Evolutionary conservation across 2,797 vertebrate species (phyloP).

Genomic region (Brachymystax lenok): DNA sequence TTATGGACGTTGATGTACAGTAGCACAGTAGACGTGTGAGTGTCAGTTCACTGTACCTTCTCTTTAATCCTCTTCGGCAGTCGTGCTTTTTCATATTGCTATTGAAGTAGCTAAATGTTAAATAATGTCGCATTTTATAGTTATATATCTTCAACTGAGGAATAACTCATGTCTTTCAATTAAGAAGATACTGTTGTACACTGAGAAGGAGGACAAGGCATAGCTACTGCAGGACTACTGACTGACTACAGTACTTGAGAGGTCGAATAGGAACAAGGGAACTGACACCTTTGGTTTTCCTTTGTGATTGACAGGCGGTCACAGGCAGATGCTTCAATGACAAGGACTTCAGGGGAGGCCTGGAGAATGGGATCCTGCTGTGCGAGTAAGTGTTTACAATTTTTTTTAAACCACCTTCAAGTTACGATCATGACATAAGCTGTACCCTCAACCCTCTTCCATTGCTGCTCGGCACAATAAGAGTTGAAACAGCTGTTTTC

Average conservation of each 20-base stretch:
- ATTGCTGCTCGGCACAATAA: neutral
- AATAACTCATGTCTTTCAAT: neutral
- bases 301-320: constrained; percentile 80
- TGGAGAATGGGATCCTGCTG: constrained; percentile 95
- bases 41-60: neutral
- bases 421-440: neutral
- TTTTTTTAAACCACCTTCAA: neutral
- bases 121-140: neutral
- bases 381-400: constrained; percentile 89
- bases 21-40: neutral
- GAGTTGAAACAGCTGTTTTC: neutral
- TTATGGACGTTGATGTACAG: neutral
- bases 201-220: neutral
- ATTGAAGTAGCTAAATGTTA: neutral
- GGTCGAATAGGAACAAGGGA: neutral
- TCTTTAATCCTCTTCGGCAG: neutral
- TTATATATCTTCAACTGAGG: neutral
- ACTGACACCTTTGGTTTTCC: neutral
- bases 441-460: neutral
- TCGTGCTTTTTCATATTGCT: neutral
- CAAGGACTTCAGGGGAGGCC: constrained; percentile 87
- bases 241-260: neutral
- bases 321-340: constrained; percentile 93
- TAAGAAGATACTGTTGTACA: neutral
- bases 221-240: neutral